Conservation (phyloP, 2,797 vertebrate species). For the Apogon talboti region DNA sequence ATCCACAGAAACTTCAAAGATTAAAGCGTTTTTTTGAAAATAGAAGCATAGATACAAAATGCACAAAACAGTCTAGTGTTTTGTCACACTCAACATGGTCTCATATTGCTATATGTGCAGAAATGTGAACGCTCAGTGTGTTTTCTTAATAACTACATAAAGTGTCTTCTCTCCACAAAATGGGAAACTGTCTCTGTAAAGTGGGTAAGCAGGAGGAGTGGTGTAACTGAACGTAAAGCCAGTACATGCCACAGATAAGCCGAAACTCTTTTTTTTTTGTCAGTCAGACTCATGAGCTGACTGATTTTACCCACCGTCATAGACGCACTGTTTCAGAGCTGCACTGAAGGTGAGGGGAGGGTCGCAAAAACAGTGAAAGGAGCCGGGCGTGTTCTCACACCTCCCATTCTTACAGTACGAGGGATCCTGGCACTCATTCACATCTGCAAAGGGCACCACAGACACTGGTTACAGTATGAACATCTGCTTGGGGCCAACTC, state of each 20-base stretch:
- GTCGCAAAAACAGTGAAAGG: slow-evolving; percentile 91
- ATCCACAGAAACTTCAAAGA: slow-evolving; percentile 19
- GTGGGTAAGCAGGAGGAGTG: slow-evolving; percentile 33
- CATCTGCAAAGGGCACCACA: slow-evolving; percentile 87
- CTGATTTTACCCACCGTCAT: slow-evolving; percentile 86
- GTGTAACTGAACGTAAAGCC: slow-evolving; percentile 36
- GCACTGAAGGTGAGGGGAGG: slow-evolving; percentile 89
- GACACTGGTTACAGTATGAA: slow-evolving; percentile 80
- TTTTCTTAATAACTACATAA: slow-evolving; percentile 10
- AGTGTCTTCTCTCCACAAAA: slow-evolving; percentile 10
- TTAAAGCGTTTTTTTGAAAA: background rate
- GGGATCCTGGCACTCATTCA: slow-evolving; percentile 92
- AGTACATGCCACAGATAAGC: slow-evolving; percentile 59
- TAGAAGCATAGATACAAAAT: slow-evolving; percentile 27
- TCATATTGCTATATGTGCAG: slow-evolving; percentile 28
- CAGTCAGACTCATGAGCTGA: slow-evolving; percentile 66
- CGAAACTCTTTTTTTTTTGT: slow-evolving; percentile 58
- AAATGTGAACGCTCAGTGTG: slow-evolving; percentile 12
- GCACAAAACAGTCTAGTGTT: slow-evolving; percentile 14
- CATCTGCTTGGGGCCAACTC: slow-evolving; percentile 76
- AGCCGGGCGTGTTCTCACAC: slow-evolving; percentile 91
- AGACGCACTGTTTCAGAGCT: slow-evolving; percentile 88
- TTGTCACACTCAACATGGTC: slow-evolving; percentile 19
- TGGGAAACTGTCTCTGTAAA: slow-evolving; percentile 25
- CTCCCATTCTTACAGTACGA: slow-evolving; percentile 91